These are phyloP conservation scores for Andricus grossulariae DNA, from an alignment of 1,140 invertebrate species.

Conservation along the genomic window DNA sequence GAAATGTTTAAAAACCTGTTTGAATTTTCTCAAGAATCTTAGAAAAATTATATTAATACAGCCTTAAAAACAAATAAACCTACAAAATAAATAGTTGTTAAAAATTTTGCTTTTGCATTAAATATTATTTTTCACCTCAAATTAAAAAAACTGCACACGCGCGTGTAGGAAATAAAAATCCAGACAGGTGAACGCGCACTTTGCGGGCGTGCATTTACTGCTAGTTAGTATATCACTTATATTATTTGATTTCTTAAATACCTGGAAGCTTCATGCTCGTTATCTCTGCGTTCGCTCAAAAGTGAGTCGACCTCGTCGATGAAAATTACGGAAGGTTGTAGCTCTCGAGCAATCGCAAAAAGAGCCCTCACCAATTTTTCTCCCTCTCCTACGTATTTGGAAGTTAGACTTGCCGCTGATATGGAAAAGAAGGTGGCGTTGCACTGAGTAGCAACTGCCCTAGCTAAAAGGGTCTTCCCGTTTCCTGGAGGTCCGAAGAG, in stretches of 20 bases:
- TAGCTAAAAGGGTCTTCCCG: slow-evolving; percentile 93
- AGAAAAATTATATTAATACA: too few relatives aligned
- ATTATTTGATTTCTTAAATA: slow-evolving; percentile 32
- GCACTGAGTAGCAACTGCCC: slow-evolving; percentile 93
- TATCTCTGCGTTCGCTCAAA: slow-evolving; percentile 91
- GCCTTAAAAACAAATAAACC: too few relatives aligned
- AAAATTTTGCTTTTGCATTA: too few relatives aligned
- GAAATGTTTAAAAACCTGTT: too few relatives aligned
- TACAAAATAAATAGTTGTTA: too few relatives aligned
- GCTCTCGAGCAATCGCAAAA: slow-evolving; percentile 94
- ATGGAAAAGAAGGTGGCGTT: slow-evolving; percentile 98
- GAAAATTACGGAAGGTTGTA: slow-evolving; percentile 96
- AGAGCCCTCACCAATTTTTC: slow-evolving; percentile 97
- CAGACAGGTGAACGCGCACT: too few relatives aligned
- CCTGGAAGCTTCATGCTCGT: slow-evolving; percentile 95
- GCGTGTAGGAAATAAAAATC: too few relatives aligned
- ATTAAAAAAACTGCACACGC: too few relatives aligned
- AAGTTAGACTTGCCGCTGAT: slow-evolving; percentile 97
- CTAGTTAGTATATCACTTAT: too few relatives aligned
- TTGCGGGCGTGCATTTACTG: too few relatives aligned
- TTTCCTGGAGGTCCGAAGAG: slow-evolving; percentile 97
- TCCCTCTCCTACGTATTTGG: slow-evolving; percentile 98
- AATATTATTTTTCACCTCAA: too few relatives aligned
- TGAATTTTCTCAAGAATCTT: too few relatives aligned
- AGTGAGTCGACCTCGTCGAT: slow-evolving; percentile 98